Conservation (phyloP, 2,888 invertebrate genomes). For the Liodrosophila aerea region DNA sequence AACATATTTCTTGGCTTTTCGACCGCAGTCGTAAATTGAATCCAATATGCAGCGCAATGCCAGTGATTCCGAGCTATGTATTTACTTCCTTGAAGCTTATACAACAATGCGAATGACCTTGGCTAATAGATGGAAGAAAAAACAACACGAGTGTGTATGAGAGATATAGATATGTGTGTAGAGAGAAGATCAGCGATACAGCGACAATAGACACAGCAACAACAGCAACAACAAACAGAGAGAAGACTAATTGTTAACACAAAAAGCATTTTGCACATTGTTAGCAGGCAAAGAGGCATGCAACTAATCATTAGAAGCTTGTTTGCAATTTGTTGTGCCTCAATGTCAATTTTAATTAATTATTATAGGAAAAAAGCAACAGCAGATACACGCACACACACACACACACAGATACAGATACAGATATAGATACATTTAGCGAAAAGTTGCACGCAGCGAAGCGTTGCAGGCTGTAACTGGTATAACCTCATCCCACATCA, state of each 20-base stretch:
- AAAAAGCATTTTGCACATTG: conserved; percentile 74
- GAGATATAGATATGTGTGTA: conserved; percentile 24
- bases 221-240: conserved; percentile 22
- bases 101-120: conserved; percentile 49
- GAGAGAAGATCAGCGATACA: conserved; percentile 10
- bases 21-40: conserved; percentile 42
- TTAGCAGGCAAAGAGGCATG: conserved; percentile 65
- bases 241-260: conserved; percentile 65
- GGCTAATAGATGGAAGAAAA: conserved; percentile 40
- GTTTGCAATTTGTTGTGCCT: conserved; percentile 68
- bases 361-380: conserved; percentile 48
- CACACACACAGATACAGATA: background rate
- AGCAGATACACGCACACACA: conserved; percentile 2
- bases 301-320: conserved; percentile 71
- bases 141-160: conserved; percentile 13
- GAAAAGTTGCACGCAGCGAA: conserved; percentile 55
- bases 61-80: conserved; percentile 41
- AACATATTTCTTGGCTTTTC: conserved; percentile 15
- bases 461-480: conserved; percentile 45
- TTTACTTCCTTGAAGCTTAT: conserved; percentile 48
- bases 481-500: background rate
- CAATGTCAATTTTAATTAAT: conserved; percentile 76
- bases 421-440: background rate
- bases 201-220: conserved; percentile 26
- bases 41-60: conserved; percentile 45